Base-by-base conservation (phyloP, 2,888 invertebrate genomes). In the Drosophila heteroneura region DNA sequence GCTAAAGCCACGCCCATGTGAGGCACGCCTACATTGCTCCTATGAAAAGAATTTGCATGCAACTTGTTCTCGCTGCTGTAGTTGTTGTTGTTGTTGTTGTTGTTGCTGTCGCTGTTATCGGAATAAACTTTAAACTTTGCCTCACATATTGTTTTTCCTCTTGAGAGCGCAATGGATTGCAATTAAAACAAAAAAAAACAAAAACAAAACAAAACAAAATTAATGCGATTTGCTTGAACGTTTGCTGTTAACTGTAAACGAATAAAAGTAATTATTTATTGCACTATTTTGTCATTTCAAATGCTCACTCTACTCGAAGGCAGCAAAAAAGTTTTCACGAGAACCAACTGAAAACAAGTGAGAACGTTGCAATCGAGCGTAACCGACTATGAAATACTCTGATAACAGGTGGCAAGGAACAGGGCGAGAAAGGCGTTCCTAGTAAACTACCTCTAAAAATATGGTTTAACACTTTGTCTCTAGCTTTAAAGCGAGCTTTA, bases 1-100 rank as follows among this genome's bases (percentile, higher is more conserved):
- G 70, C 61, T 66, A 62, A 69, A 51, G 79, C 73, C 85, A 82
- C 85, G 82, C 82, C 81, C 76, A 52, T 58, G 33, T 63, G 70
- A 68, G 41, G 26, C 47, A 30, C 64, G 64, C 49, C 75, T 67
- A 68, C 61, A 70, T 49, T 53, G 22, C 3, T 44, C 52, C 26
- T 33, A 70, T 56, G 41, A 26, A 41, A 52, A 59, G 75, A 37
- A 74, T 69, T 76, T 64, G 66, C 65, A 69, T 72, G 53, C 14
- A 58, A 54, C 54, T 49, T 39, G n/a, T 26, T 28, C 44, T 26
- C 49, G 12, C 35, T 56, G 16, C n/a, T 32, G 33, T 14, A 19
- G 41, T 10, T 49, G 19, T 35, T 68, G 28, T 14, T 47, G 19
- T 14, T 47, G 19, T 35, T 68, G 32, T 32, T 9, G 32, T 7